These are phyloP conservation scores for Ephydatia muelleri DNA, from an alignment of 37 sponge, comb jelly and placozoan species.

Conservation along the genomic window DNA sequence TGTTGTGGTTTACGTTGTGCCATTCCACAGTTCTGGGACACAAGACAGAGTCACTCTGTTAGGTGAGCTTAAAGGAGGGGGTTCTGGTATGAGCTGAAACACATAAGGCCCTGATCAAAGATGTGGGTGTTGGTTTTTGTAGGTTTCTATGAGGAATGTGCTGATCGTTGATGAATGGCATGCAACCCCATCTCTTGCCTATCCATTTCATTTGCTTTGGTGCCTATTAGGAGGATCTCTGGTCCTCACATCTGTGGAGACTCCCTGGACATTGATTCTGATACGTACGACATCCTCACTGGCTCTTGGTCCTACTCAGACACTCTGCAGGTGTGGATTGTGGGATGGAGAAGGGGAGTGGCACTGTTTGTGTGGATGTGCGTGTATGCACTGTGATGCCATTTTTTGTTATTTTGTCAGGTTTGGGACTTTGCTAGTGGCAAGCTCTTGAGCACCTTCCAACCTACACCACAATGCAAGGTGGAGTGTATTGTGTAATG, in stretches of 20 bases:
- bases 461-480: constrained; percentile 14
- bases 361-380: too few species aligned
- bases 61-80: constrained; percentile 18
- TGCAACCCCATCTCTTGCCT: too few species aligned
- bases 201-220: not conserved
- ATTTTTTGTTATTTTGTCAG: not conserved
- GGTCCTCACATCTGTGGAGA: constrained; percentile 79
- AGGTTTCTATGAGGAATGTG: too few species aligned
- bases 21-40: constrained; percentile 49
- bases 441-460: constrained; percentile 10
- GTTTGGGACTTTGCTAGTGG: constrained; percentile 46
- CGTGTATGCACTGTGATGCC: not conserved
- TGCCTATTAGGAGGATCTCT: constrained; percentile 33
- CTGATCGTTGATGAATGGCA: too few species aligned
- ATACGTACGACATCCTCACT: constrained; percentile 29
- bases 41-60: constrained; percentile 52
- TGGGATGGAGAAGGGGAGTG: too few species aligned
- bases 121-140: too few species aligned
- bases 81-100: too few species aligned
- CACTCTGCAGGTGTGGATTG: constrained; percentile 27
- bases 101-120: too few species aligned
- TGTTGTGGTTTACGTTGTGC: not conserved
- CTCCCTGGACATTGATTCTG: constrained; percentile 55
- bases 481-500: not conserved
- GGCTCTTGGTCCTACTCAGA: constrained; percentile 56